Evolutionary conservation across 2,888 invertebrate genomes (phyloP).

Genomic region (Polyploca ridens): DNA sequence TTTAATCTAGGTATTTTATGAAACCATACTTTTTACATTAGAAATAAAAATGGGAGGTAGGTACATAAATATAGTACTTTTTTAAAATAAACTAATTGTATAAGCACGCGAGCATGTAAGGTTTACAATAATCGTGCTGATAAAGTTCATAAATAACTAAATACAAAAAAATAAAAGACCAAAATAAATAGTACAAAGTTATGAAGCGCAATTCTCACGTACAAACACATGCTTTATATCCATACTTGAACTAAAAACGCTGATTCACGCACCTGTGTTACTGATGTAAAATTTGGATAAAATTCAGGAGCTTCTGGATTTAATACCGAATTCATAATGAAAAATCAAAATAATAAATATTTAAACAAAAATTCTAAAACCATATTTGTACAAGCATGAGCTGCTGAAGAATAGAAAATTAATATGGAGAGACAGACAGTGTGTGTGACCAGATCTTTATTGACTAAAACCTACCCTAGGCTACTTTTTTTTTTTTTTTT

Average conservation of each 20-base stretch:
- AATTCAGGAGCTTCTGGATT: conserved; percentile 77
- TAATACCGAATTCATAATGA: conserved; percentile 66
- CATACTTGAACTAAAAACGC: conserved; percentile 32
- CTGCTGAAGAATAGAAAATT: conserved; percentile 27
- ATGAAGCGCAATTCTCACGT: background rate
- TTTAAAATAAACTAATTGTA: too few relatives aligned
- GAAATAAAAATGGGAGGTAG: too few relatives aligned
- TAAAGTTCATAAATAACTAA: background rate
- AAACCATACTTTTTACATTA: too few relatives aligned
- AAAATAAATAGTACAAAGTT: background rate
- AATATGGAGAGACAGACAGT: background rate
- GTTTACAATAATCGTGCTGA: background rate
- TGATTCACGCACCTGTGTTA: conserved; percentile 63
- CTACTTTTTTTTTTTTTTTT: too few relatives aligned
- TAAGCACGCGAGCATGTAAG: too few relatives aligned
- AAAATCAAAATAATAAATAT: conserved; percentile 29
- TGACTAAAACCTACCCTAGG: too few relatives aligned
- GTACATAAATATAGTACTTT: too few relatives aligned
- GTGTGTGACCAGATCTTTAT: too few relatives aligned
- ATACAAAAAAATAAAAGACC: background rate
- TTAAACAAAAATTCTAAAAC: conserved; percentile 15
- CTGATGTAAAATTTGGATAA: conserved; percentile 59
- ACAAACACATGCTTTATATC: conserved; percentile 61
- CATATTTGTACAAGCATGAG: conserved; percentile 17
- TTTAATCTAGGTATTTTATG: too few relatives aligned